Base-by-base conservation (phyloP, 2,797 vertebrate genomes). In the Sebastes paucispinis region DNA sequence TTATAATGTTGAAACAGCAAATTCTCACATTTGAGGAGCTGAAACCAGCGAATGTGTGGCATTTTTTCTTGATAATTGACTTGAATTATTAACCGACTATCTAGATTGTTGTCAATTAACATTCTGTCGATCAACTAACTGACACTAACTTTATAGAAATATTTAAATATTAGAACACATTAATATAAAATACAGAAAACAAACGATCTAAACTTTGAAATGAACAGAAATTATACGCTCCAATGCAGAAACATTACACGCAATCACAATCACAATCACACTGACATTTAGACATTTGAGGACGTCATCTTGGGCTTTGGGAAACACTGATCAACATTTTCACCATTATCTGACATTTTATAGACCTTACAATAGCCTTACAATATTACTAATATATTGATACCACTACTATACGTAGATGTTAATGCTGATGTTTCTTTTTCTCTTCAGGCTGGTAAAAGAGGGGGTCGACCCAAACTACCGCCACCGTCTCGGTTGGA, bases 401-500 rank as follows among this genome's bases (percentile, higher is more conserved):
- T n/a, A 58, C n/a, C 13, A 27, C 24, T 18, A 7, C 12, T n/a
- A 8, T 39, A 13, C 16, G 24, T 20, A 22, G 9, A 77, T n/a
- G 7, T 54, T 20, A 8, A 24, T 25, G 7, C 1, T 31, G 25
- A 50, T 50, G 36, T 73, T 85, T 90, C 68, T 71, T 84, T 50
- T 77, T 64, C 57, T 62, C 68, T 31, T 73, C 90, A 99, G 98
- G 93, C 84, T 99, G 55, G 69, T 99, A 83, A 84, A 91, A 13
- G 96, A 97, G 69, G 97, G 97, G 0, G 83, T 94, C 1, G 96
- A 97, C 50, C 96, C 97, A 67, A 98, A 99, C 5, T 80, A 93
- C 8, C 96, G 97, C 22, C 98, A 99, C 90, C 96, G 73, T 66
- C 96, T 99, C 1, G 98, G 98, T 34, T 99, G 98, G 98, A 98